Evolutionary conservation across 2,113 vertebrate genomes (phyloP).

Genomic region (Cariama cristata): DNA sequence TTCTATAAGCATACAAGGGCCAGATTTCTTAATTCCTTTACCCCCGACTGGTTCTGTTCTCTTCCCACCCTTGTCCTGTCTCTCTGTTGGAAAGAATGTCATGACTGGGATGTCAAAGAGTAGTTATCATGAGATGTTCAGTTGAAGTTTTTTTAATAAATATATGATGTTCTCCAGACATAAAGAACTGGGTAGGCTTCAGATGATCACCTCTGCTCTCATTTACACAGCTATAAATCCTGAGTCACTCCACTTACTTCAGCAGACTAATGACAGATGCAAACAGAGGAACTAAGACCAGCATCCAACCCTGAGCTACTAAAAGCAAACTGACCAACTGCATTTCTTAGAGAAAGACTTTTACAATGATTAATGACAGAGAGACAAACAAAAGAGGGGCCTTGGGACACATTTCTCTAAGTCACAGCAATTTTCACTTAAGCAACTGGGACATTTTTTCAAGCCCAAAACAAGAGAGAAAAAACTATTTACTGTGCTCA

Average conservation of each 20-base stretch:
- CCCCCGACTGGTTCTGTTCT: neutral
- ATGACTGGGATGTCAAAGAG: neutral
- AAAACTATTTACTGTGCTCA: neutral
- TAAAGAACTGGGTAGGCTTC: neutral
- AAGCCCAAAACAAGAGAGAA: neutral
- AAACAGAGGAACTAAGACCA: neutral
- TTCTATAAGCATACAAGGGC: neutral
- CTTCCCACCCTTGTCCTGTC: neutral
- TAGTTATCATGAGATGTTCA: neutral
- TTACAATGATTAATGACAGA: neutral
- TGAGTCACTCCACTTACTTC: neutral
- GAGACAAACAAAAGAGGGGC: neutral
- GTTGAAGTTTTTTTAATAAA: neutral
- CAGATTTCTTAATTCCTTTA: neutral
- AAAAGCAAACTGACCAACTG: neutral
- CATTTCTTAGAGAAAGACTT: neutral
- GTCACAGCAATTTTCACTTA: neutral
- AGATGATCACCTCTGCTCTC: neutral
- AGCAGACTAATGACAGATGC: neutral
- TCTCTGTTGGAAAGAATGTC: neutral
- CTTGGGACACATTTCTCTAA: neutral
- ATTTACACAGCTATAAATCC: neutral
- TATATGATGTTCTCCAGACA: neutral
- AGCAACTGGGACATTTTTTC: neutral
- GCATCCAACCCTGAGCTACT: neutral